Base-by-base conservation (phyloP, 1,140 invertebrate species). In the Habropoda laboriosa region DNA sequence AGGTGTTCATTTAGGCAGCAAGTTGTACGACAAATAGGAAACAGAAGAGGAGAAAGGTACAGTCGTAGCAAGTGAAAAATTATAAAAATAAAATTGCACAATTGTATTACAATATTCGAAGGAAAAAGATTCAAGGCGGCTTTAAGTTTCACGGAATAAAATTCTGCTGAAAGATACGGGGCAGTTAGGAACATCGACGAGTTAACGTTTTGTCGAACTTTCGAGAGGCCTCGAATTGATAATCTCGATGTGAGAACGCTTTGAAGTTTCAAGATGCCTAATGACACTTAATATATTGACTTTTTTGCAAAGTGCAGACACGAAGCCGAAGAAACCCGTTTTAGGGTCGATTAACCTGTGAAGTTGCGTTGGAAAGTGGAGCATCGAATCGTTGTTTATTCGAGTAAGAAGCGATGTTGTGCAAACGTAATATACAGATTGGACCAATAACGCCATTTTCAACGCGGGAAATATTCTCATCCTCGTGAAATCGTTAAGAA, bases 221-320 rank as follows among this genome's bases (percentile, higher is more conserved):
- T 66, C 27, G 40, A 66, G 63, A 30, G n/a, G 24, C 32, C 47
- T 53, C 66, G 32, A 38, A 35, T 68, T 68, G 66, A 68, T 68
- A 68, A 53, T 68, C n/a, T 30, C n/a, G 10, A n/a, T 47, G 13
- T 2, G 53, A 51, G 24, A 68, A 68, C 53, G 32, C 66, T 68
- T 68, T 38, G 66, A 68, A 68, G 66, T 68, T 30, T 53, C n/a
- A 38, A 51, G 32, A 53, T 53, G 8, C 32, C 18, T 24, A 47
- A 35, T 68, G 66, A 68, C 49, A 42, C 66, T 68, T 27, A 47
- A 68, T 68, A 38, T 68, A 68, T 68, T 51, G 47, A 47, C 27
- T 68, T 68, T 68, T 24, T 68, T 18, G 47, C 32, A 13, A 68
- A 51, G 32, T 53, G 49, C 6, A 35, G 66, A 53, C 47, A 53